These are phyloP conservation scores for Thereuonema tuberculata DNA, from an alignment of 1,140 invertebrate species.

Conservation along the genomic window DNA sequence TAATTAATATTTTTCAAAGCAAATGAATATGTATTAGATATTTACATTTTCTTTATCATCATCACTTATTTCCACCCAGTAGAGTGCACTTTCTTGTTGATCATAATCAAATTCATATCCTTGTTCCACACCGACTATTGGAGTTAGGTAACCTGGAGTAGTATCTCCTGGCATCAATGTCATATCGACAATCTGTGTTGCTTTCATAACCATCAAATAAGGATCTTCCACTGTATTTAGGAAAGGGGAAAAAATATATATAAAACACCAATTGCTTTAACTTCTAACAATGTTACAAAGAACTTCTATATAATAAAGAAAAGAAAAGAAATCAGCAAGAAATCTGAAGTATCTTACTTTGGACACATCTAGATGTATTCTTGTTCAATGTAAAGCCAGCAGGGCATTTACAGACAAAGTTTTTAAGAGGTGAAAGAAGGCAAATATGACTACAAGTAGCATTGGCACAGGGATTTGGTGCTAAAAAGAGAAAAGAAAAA, in stretches of 20 bases:
- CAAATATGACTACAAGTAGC: constrained; percentile 80
- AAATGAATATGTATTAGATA: too few relatives aligned
- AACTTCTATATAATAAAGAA: background rate
- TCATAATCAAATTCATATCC: constrained; percentile 87
- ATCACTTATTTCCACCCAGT: constrained; percentile 57
- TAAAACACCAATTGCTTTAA: background rate
- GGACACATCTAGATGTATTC: constrained; percentile 48
- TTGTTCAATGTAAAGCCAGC: constrained; percentile 55
- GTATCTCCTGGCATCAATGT: constrained; percentile 52
- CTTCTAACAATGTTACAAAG: background rate
- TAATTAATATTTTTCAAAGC: too few relatives aligned
- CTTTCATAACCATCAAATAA: constrained; percentile 81
- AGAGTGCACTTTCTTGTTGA: constrained; percentile 60
- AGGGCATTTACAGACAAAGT: constrained; percentile 77
- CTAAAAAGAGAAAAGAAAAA: constrained; percentile 21
- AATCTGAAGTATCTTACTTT: constrained; percentile 36
- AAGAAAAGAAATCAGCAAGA: background rate
- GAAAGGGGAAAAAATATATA: constrained; percentile 11
- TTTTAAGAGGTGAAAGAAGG: constrained; percentile 49
- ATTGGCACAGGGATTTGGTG: constrained; percentile 62
- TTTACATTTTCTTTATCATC: constrained; percentile 39
- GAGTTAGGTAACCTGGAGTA: constrained; percentile 57
- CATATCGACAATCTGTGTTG: constrained; percentile 73
- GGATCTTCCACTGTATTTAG: constrained; percentile 54
- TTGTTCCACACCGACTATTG: constrained; percentile 79